Percentiles rank a stretch among this genome's conserved stretches.
Conservation (phyloP, 53 echinoderm and acorn worm genomes). For the Holothuria scabra region DNA sequence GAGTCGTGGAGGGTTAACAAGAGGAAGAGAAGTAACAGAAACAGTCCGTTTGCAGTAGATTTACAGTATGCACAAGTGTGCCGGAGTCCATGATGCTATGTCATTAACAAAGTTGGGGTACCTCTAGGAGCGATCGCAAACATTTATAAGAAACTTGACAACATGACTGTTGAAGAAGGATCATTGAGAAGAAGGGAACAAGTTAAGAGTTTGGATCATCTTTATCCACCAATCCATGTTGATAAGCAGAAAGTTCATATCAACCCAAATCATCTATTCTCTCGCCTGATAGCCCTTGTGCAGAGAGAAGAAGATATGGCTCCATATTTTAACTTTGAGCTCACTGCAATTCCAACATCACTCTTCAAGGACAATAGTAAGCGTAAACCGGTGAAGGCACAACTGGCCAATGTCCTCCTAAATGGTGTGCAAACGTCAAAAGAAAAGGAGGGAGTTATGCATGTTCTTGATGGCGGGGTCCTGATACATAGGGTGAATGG, state of each 20-base stretch:
- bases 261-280: slow-evolving; percentile 37
- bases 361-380: slow-evolving; percentile 29
- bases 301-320: slow-evolving; percentile 31
- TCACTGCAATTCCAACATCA: slow-evolving; percentile 29
- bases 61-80: slow-evolving; percentile 36
- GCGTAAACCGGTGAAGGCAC: slow-evolving; percentile 24
- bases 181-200: slow-evolving; percentile 1
- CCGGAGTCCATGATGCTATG: slow-evolving; percentile 37
- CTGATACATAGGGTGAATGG: slow-evolving; percentile 27
- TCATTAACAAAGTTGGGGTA: neutral
- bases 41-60: slow-evolving; percentile 24
- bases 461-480: neutral
- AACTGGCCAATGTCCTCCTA: neutral
- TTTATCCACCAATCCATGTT: too few relatives aligned
- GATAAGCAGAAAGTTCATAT: slow-evolving; percentile 46
- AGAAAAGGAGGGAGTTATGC: too few relatives aligned
- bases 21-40: slow-evolving; percentile 46
- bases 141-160: slow-evolving; percentile 4
- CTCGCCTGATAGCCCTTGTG: neutral
- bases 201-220: neutral
- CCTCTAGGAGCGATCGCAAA: neutral
- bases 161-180: neutral
- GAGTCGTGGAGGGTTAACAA: slow-evolving; percentile 53
- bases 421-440: neutral
- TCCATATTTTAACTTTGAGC: too few relatives aligned